A percentile compares a stretch with the other conserved stretches of the same genome.
These are phyloP conservation scores for Alouatta caraya DNA, from an alignment of 2,797 vertebrate genomes.

Conservation along the genomic window DNA sequence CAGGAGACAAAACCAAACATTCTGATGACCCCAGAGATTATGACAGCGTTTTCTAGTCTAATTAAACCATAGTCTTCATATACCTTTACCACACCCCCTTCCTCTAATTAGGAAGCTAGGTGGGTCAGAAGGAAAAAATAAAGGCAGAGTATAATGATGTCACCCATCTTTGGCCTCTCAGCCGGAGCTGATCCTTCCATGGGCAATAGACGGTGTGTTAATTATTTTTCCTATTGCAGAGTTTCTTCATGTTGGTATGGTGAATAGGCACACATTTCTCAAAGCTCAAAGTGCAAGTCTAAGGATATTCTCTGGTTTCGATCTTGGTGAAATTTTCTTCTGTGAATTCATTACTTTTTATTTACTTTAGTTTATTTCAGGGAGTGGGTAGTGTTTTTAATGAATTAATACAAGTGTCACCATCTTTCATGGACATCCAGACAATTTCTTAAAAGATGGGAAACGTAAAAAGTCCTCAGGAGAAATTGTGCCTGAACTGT, in stretches of 20 bases:
- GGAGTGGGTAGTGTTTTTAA: not conserved
- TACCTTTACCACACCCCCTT: not conserved
- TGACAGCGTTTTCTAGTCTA: not conserved
- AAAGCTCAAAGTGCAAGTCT: not conserved
- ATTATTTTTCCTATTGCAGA: not conserved
- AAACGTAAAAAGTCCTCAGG: not conserved
- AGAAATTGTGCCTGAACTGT: not conserved
- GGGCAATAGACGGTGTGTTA: not conserved
- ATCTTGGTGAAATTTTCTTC: not conserved
- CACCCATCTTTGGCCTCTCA: not conserved
- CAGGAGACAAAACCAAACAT: not conserved
- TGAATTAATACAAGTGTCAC: not conserved
- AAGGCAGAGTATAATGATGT: not conserved
- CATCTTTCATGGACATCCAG: not conserved
- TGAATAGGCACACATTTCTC: not conserved
- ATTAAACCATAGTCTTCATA: not conserved
- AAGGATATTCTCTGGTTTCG: not conserved
- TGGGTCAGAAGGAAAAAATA: not conserved
- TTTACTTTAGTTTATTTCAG: conserved; percentile 29
- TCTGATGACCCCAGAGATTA: not conserved
- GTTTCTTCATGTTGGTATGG: not conserved
- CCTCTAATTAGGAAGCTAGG: not conserved
- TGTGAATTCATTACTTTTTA: not conserved
- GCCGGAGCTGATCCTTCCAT: not conserved
- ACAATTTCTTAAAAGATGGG: conserved; percentile 4